Evolutionary conservation across 2,113 vertebrate species (phyloP), one percentile per base, ranked within the genome.

Genomic region (Bos javanicus): DNA sequence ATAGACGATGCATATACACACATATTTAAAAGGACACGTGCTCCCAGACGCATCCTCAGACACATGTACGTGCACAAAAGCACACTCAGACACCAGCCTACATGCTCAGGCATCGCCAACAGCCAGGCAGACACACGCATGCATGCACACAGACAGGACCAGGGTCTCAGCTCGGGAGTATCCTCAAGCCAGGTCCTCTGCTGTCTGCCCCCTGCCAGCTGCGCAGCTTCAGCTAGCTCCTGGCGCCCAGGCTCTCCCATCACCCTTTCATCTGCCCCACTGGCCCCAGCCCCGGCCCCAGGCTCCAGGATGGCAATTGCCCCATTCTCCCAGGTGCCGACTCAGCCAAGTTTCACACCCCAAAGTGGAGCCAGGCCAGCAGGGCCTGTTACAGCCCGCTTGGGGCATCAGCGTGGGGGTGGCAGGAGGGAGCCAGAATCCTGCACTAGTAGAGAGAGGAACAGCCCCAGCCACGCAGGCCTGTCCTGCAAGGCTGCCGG

Each of bases 341-440:
- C 90, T 96, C 98, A 98, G 96, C 96, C 98, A 93, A 87, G 95
- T 82, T 97, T 98, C 97, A 98, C 97, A 98, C 98, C 98, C 97
- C 97, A 81, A 48, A 76, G 83, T 97, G 96, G 93, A 98, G 87
- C 43, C 16, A 74, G 92, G 96, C 98, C 98, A 98, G 93, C 39
- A 1, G 64, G 91, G 89, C 98, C 93, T 97, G 98, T 96, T 93
- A 87, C 76, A 81, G 95, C 98, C 86, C 5, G 98, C 87, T 85
- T 21, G 43, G 96, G 95, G 64, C 96, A 98, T 76, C 78, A 46
- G 56, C 7, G 5, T 0, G n/a, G 91, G 95, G 91, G 96, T 64
- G 97, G 86, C 17, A 0, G 46, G 81, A 95, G 56, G 82, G 82
- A 97, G 88, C 82, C 92, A 71, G 86, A 80, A 83, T 93, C 93